These are phyloP conservation scores for Drosophila rellima DNA, from an alignment of 2,888 invertebrate genomes.

Conservation along the genomic window DNA sequence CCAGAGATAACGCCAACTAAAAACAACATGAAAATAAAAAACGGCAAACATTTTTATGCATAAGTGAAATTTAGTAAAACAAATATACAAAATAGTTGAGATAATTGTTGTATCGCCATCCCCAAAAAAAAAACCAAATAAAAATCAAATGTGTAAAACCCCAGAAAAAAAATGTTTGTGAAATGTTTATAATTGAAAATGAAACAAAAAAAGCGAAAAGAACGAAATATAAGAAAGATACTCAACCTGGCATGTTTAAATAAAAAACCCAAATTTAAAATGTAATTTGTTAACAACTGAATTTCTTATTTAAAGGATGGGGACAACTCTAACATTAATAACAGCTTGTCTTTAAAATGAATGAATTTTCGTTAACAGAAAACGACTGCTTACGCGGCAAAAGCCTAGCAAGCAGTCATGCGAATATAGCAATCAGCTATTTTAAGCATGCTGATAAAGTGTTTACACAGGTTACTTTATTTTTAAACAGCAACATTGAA, in stretches of 20 bases:
- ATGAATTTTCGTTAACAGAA: conserved; percentile 1
- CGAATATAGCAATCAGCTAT: not conserved
- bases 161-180: conserved; percentile 52
- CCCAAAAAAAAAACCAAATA: conserved; percentile 42
- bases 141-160: conserved; percentile 68
- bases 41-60: conserved; percentile 50
- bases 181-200: conserved; percentile 75
- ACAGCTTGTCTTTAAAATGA: not conserved
- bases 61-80: conserved; percentile 67
- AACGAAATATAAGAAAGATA: conserved; percentile 36
- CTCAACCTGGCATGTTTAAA: conserved; percentile 56
- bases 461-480: not conserved
- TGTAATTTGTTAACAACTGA: conserved; percentile 19
- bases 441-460: not conserved
- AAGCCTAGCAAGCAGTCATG: not conserved
- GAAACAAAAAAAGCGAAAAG: conserved; percentile 41
- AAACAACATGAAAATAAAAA: conserved; percentile 36
- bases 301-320: conserved; percentile 3
- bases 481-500: not conserved
- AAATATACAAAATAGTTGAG: conserved; percentile 79
- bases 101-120: conserved; percentile 78
- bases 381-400: not conserved
- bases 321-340: not conserved
- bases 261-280: conserved; percentile 57
- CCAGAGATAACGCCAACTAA: conserved; percentile 54